Conservation (phyloP, 1,140 invertebrate species). For the Manduca sexta region DNA sequence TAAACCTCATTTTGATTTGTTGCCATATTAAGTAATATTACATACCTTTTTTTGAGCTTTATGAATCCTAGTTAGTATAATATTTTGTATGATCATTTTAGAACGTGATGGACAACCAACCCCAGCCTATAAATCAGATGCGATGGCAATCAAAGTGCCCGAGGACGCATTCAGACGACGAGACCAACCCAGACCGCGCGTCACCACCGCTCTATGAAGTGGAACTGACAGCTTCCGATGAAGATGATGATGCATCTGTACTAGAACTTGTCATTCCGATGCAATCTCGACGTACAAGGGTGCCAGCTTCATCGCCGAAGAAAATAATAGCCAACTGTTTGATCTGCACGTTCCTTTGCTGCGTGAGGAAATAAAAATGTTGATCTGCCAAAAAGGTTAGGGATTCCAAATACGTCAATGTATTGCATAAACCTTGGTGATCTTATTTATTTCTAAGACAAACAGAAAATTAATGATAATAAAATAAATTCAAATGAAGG, state of each 20-base stretch:
- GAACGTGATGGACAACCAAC: neutral
- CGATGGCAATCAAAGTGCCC: slow-evolving; percentile 6
- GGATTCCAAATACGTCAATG: too few relatives aligned
- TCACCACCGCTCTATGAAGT: slow-evolving; percentile 54
- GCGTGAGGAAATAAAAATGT: slow-evolving; percentile 13
- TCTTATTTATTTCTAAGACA: too few relatives aligned
- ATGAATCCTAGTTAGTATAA: too few relatives aligned
- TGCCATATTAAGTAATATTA: too few relatives aligned
- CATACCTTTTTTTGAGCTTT: too few relatives aligned
- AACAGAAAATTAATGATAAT: too few relatives aligned
- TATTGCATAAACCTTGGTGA: too few relatives aligned
- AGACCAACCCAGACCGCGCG: slow-evolving; percentile 22
- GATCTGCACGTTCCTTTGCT: slow-evolving; percentile 35
- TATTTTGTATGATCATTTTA: neutral
- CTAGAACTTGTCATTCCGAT: slow-evolving; percentile 58
- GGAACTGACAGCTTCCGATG: slow-evolving; percentile 58
- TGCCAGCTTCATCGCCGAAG: slow-evolving; percentile 28
- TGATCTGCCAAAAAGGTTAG: neutral
- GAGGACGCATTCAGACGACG: neutral
- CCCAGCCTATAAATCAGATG: neutral
- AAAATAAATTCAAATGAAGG: too few relatives aligned
- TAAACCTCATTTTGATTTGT: too few relatives aligned
- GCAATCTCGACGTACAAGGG: slow-evolving; percentile 29
- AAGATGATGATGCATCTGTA: slow-evolving; percentile 55
- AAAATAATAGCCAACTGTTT: slow-evolving; percentile 16